phyloP scores from a whole-genome alignment of 2,888 invertebrate genomes.

The Drosophila leonis region DNA sequence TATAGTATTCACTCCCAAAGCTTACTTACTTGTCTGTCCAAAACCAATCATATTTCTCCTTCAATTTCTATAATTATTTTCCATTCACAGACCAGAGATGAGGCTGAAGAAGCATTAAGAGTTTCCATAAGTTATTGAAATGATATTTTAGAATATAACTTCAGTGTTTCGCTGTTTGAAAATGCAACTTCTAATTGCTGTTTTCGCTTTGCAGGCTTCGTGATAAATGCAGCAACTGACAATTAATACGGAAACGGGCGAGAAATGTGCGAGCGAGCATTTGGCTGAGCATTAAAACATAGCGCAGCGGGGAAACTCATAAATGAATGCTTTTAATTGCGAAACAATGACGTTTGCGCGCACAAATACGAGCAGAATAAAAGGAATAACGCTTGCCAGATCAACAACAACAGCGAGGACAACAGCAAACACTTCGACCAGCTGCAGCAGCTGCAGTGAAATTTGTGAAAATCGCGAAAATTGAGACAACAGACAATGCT shows the following conservation, averaged over 20 bases:
- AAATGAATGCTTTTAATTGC: slow-evolving; percentile 80
- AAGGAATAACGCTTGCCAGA: slow-evolving; percentile 47
- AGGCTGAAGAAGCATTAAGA: neutral
- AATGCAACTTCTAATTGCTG: slow-evolving; percentile 47
- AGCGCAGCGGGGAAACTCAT: slow-evolving; percentile 49
- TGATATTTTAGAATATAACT: neutral
- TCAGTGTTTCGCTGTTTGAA: neutral
- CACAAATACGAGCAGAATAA: slow-evolving; percentile 51
- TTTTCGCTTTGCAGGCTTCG: slow-evolving; percentile 45
- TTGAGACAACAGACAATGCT: slow-evolving; percentile 70
- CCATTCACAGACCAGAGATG: neutral
- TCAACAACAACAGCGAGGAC: slow-evolving; percentile 33
- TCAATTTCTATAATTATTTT: neutral
- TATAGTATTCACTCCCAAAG: too few species aligned
- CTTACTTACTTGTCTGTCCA: neutral
- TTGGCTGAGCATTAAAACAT: slow-evolving; percentile 24
- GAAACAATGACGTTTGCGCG: slow-evolving; percentile 71
- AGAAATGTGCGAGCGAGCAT: slow-evolving; percentile 18
- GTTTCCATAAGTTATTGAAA: neutral
- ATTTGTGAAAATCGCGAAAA: slow-evolving; percentile 56
- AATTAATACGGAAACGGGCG: slow-evolving; percentile 36
- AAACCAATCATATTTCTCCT: neutral
- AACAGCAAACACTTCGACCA: slow-evolving; percentile 37
- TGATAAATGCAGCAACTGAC: slow-evolving; percentile 51
- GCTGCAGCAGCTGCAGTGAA: slow-evolving; percentile 40